Evolutionary conservation across 2,888 invertebrate species (phyloP).

Genomic region (Macrophya annulata): DNA sequence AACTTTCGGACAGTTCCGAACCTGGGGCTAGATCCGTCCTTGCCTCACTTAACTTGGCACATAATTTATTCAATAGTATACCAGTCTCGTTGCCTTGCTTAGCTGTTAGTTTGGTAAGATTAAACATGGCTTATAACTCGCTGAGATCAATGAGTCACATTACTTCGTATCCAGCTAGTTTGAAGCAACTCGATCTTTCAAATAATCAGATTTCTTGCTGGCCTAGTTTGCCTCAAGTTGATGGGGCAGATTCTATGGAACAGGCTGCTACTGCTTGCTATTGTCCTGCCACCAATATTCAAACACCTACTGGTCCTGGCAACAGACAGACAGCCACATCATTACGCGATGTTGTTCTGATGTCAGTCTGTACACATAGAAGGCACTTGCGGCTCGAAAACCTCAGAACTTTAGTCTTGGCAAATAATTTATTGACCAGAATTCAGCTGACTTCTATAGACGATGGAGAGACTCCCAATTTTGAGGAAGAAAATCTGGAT

Average conservation of each 20-base stretch:
- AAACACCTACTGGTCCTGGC: constrained; percentile 70
- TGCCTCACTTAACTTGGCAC: constrained; percentile 91
- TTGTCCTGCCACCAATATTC: constrained; percentile 79
- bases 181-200: constrained; percentile 96
- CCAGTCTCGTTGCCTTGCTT: constrained; percentile 95
- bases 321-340: constrained; percentile 81
- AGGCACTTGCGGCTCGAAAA: constrained; percentile 91
- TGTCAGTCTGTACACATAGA: constrained; percentile 92
- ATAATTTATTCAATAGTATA: constrained; percentile 94
- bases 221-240: constrained; percentile 90
- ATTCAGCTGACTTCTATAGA: constrained; percentile 92
- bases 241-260: constrained; percentile 84
- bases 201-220: constrained; percentile 95
- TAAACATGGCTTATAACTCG: constrained; percentile 96
- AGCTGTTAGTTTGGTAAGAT: constrained; percentile 91
- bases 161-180: constrained; percentile 92
- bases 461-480: constrained; percentile 84
- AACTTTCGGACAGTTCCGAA: constrained; percentile 83
- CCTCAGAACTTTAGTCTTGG: constrained; percentile 90
- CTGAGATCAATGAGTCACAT: constrained; percentile 83
- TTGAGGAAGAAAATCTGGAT: constrained; percentile 80
- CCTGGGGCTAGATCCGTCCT: constrained; percentile 85
- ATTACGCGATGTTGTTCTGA: constrained; percentile 87
- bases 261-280: constrained; percentile 88
- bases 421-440: constrained; percentile 91